These are phyloP conservation scores for Eugnorisma glareosa DNA, from an alignment of 2,888 invertebrate species.

Conservation along the genomic window DNA sequence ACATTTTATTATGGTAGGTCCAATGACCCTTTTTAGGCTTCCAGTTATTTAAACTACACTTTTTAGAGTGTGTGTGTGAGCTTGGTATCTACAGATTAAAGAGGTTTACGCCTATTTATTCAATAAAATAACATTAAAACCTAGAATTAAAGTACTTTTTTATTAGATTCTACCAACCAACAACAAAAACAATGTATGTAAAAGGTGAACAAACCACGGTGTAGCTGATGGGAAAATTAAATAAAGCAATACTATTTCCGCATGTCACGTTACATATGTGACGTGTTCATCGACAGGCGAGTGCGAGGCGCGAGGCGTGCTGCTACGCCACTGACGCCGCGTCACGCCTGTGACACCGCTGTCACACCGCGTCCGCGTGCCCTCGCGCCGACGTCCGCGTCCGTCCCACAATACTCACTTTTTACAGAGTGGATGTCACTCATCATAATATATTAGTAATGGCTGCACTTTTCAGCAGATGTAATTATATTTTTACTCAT, in stretches of 20 bases:
- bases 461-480: conserved; percentile 10
- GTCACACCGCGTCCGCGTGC: conserved; percentile 54
- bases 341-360: conserved; percentile 52
- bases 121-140: neutral
- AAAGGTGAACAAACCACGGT: conserved; percentile 65
- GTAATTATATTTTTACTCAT: neutral
- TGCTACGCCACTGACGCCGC: conserved; percentile 51
- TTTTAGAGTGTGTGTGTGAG: neutral
- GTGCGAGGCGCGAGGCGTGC: conserved; percentile 60
- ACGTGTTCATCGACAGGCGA: conserved; percentile 80
- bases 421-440: conserved; percentile 16
- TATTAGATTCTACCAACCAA: conserved; percentile 20
- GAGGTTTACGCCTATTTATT: neutral
- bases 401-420: conserved; percentile 32
- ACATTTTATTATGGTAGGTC: neutral
- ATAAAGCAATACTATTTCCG: conserved; percentile 87
- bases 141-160: neutral
- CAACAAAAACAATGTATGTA: neutral
- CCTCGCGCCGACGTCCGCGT: conserved; percentile 26
- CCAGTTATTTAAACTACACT: neutral
- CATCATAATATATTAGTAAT: conserved; percentile 16
- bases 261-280: conserved; percentile 79
- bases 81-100: neutral
- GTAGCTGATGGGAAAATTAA: conserved; percentile 78
- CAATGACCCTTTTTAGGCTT: neutral